Percentiles rank a stretch among this genome's conserved stretches.
Evolutionary conservation across 2,888 invertebrate species (phyloP).

Genomic region (Stramonita haemastoma): DNA sequence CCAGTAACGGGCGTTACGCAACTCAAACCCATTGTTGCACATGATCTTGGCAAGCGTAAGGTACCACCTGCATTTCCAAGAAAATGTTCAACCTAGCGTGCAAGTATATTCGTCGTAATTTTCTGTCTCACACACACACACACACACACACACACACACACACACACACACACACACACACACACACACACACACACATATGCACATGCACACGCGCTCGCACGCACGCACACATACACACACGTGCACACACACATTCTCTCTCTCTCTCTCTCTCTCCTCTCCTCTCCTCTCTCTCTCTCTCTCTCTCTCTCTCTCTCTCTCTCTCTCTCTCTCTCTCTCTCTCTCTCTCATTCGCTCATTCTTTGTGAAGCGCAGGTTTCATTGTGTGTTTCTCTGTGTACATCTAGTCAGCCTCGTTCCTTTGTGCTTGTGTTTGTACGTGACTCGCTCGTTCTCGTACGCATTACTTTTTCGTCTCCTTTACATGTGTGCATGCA

Average conservation of each 20-base stretch:
- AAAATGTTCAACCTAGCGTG: too few relatives aligned
- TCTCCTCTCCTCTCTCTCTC: background rate
- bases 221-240: background rate
- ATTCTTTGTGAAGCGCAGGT: background rate
- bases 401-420: too few relatives aligned
- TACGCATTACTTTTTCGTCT: background rate
- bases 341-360: background rate
- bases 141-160: background rate
- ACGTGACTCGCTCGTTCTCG: too few relatives aligned
- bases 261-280: too few relatives aligned
- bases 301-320: background rate
- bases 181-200: too few relatives aligned
- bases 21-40: too few relatives aligned
- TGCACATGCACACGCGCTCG: background rate
- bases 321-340: too few relatives aligned
- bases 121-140: background rate
- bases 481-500: background rate
- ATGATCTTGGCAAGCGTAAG: too few relatives aligned
- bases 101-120: background rate
- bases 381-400: too few relatives aligned
- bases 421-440: too few relatives aligned
- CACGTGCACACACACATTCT: background rate
- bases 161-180: conserved; percentile 10
- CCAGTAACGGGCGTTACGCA: too few relatives aligned
- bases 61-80: too few relatives aligned